Conservation (phyloP, 2,888 invertebrate species). For the Hartigia nigra region DNA sequence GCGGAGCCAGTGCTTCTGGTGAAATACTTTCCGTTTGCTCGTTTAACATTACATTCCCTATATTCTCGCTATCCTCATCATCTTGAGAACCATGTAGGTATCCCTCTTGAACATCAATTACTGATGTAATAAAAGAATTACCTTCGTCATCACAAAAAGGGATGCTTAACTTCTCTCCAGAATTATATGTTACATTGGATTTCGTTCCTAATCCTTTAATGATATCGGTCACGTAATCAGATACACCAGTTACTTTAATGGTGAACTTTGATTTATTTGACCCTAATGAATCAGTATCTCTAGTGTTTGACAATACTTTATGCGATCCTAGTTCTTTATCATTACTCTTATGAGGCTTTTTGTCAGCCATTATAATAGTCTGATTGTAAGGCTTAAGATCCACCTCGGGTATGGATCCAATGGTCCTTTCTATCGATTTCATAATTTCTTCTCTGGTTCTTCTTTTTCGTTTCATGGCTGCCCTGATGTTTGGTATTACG, state of each 20-base stretch:
- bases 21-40: not conserved
- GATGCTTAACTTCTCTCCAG: conserved; percentile 9
- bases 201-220: conserved; percentile 45
- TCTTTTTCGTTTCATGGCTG: conserved; percentile 34
- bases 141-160: conserved; percentile 25
- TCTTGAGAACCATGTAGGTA: conserved; percentile 16
- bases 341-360: not conserved
- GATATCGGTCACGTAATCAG: conserved; percentile 53
- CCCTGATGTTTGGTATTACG: conserved; percentile 30
- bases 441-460: conserved; percentile 39
- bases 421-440: conserved; percentile 39
- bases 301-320: not conserved
- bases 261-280: conserved; percentile 36
- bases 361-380: conserved; percentile 24
- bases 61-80: not conserved
- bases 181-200: conserved; percentile 10
- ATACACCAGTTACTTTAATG: conserved; percentile 52
- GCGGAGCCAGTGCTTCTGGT: not conserved
- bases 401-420: conserved; percentile 28
- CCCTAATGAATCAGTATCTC: not conserved
- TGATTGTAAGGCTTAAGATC: not conserved
- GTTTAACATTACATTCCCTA: not conserved
- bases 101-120: conserved; percentile 38
- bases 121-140: conserved; percentile 41
- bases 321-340: not conserved